These are phyloP conservation scores for Eremophila alpestris DNA, from an alignment of 2,797 vertebrate genomes.

Conservation along the genomic window DNA sequence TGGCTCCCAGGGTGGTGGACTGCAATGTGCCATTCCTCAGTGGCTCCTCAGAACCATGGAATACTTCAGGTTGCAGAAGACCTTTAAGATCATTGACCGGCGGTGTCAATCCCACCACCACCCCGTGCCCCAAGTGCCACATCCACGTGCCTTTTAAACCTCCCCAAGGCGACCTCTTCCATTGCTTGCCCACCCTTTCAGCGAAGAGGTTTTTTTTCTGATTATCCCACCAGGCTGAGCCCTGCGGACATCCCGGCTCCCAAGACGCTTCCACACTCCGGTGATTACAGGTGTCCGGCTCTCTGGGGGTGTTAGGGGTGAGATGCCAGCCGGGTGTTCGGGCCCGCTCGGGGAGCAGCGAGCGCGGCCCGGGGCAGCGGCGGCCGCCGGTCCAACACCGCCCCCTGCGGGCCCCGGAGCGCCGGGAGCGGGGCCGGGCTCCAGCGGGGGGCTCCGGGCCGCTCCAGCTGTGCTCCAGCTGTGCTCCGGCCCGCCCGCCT, in stretches of 20 bases:
- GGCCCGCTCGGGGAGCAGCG: fast-evolving
- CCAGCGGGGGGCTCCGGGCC: too few species aligned
- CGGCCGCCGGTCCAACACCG: not conserved
- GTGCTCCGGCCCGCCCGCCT: too few species aligned
- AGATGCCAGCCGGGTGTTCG: fast-evolving
- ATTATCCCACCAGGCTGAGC: not conserved
- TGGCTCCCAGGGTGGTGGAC: not conserved
- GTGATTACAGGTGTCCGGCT: fast-evolving
- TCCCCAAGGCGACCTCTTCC: not conserved
- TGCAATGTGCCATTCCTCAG: not conserved
- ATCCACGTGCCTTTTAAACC: not conserved
- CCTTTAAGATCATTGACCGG: too few species aligned
- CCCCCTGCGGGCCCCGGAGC: not conserved
- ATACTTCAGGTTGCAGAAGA: fast-evolving
- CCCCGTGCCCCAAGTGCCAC: not conserved
- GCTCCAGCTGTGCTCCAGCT: too few species aligned
- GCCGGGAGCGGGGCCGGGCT: too few species aligned
- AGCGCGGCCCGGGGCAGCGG: not conserved
- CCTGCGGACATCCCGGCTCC: not conserved
- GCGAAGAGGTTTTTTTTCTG: not conserved
- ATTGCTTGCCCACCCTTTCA: not conserved
- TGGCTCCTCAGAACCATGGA: not conserved
- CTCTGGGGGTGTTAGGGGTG: fast-evolving
- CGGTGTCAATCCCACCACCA: not conserved
- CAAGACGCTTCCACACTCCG: fast-evolving